Conservation (phyloP, 2,113 vertebrate species). For the Neomonachus schauinslandi region DNA sequence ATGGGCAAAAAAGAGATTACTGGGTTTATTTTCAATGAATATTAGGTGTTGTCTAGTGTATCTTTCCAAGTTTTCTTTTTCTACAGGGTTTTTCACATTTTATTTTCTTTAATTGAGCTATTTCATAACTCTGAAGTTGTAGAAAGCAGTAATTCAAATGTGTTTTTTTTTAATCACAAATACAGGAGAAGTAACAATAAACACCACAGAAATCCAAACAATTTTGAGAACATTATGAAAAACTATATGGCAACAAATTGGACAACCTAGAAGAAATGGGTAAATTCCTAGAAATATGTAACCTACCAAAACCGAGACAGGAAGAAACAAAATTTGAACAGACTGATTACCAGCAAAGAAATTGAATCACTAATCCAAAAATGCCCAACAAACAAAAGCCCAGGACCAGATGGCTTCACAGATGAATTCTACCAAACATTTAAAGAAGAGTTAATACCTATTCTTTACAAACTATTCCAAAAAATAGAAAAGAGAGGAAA, state of each 20-base stretch:
- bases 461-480: no score
- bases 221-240: not conserved
- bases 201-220: not conserved
- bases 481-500: no score
- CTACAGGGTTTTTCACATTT: not conserved
- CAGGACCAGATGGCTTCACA: no score
- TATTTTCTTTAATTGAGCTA: not conserved
- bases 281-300: no score
- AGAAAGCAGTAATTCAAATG: not conserved
- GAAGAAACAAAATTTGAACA: no score
- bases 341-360: no score
- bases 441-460: no score
- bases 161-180: not conserved
- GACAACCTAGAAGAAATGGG: no score
- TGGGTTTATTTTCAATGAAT: conserved; percentile 20
- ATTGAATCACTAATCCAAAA: no score
- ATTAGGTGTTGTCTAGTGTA: not conserved
- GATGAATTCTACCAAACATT: no score
- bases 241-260: not conserved
- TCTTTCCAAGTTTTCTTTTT: not conserved
- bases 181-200: not conserved
- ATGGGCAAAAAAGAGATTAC: not conserved
- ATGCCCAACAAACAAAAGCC: no score
- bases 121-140: not conserved
- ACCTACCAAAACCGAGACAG: no score